Base-by-base conservation (phyloP, 2,888 invertebrate genomes). In the Drosophila nigricruria region DNA sequence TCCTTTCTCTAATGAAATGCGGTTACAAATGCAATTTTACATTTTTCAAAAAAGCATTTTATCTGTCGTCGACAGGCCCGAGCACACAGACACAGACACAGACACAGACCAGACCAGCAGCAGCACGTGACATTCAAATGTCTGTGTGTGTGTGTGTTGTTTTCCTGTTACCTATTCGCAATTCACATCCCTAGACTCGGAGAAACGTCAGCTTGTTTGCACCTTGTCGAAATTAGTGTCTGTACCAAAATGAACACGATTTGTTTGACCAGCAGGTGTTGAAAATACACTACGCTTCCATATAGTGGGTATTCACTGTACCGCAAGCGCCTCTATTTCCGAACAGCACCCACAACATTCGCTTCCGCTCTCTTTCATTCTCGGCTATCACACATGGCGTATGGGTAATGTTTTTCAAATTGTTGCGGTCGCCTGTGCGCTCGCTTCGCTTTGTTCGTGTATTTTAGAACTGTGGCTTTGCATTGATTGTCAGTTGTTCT, bases 141-240 rank as follows among this genome's bases (percentile, higher is more conserved):
- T 74, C 25, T 42, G 42, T 47, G 68, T 54, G 34, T 18, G 49
- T 32, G 32, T 54, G 32, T 60, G 40, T 53, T 72, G 40, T 49
- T 53, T 49, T 54, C 30, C 43, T 72, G 42, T 14, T 59, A n/a
- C 54, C 27, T 5, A 54, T 45, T 20, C 36, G 38, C 43, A 47
- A n/a, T 34, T n/a, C 59, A 72, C 49, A 54, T 58, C 27, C 54
- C 58, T 45, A 71, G 58, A 59, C 61, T 73, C 52, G 20, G 30
- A 58, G 49, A 57, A 66, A 65, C 69, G 84, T 82, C 81, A 81
- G 87, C 89, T 83, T 84, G 85, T 85, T 85, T 85, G 89, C 89
- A 88, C 89, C 89, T 84, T 88, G 89, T 88, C 87, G 85, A 87
- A 88, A 87, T 85, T 88, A 87, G 85, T 84, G 88, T 88, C 83